Percentiles rank a stretch among this genome's conserved stretches.
These are phyloP conservation scores for Nyctereutes procyonoides DNA, from an alignment of 2,113 vertebrate genomes.

Conservation along the genomic window DNA sequence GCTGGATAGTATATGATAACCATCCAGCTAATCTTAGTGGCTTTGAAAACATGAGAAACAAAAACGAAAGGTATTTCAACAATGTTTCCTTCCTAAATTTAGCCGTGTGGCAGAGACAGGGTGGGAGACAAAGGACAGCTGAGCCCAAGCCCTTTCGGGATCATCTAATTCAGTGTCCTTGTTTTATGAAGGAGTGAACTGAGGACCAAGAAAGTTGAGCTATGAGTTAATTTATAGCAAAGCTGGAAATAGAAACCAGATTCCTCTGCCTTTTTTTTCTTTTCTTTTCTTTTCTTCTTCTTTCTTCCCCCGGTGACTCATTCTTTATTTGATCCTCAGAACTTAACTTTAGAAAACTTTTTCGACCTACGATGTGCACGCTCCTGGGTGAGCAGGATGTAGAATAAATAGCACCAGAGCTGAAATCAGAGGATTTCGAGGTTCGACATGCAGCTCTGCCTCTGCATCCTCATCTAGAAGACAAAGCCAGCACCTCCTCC, in stretches of 20 bases:
- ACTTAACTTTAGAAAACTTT: background rate
- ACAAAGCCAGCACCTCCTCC: background rate
- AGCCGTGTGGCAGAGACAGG: conserved; percentile 37
- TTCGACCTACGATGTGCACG: background rate
- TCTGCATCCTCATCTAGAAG: background rate
- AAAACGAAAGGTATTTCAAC: conserved; percentile 68
- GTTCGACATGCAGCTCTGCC: background rate
- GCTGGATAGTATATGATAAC: background rate
- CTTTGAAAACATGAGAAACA: conserved; percentile 16
- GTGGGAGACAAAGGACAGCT: conserved; percentile 72
- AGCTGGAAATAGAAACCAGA: conserved; percentile 34
- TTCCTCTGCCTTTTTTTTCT: background rate
- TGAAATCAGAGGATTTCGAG: background rate
- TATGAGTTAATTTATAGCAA: conserved; percentile 10
- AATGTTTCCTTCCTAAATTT: conserved; percentile 74
- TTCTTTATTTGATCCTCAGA: background rate
- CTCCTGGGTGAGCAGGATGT: background rate
- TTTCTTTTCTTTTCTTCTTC: too few relatives aligned
- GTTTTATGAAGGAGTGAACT: background rate
- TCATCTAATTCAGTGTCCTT: background rate
- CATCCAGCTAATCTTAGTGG: conserved; percentile 49
- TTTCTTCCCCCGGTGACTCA: background rate
- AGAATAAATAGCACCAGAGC: background rate
- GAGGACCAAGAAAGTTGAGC: background rate
- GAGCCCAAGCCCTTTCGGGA: background rate